Evolutionary conservation across 2,888 invertebrate species (phyloP).

Genomic region (Mythimna vitellina): DNA sequence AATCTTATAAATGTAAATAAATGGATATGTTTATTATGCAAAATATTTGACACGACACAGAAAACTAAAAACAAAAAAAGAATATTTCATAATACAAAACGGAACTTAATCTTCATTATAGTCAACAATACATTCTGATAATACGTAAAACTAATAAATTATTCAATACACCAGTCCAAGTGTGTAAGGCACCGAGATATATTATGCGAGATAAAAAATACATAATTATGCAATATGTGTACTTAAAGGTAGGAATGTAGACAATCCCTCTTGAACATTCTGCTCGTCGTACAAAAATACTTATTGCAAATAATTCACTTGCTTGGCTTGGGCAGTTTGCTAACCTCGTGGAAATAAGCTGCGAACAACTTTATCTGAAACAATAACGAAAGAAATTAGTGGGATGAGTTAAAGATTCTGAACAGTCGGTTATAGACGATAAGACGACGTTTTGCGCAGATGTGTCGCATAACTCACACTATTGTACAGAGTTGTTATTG

Average conservation of each 20-base stretch:
- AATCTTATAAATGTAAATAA: constrained; percentile 21
- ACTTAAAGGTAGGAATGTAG: constrained; percentile 56
- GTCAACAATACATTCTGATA: constrained; percentile 29
- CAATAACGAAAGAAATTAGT: constrained; percentile 59
- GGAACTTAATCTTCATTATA: background rate
- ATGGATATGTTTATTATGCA: constrained; percentile 50
- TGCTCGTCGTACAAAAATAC: constrained; percentile 14
- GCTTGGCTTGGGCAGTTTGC: constrained; percentile 85
- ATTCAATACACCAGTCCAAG: constrained; percentile 10
- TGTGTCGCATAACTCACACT: too few species aligned
- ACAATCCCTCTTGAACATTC: constrained; percentile 29
- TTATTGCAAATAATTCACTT: constrained; percentile 19
- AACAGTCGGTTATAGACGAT: background rate
- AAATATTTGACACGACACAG: constrained; percentile 34
- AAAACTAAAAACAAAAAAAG: constrained; percentile 23
- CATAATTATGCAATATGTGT: constrained; percentile 62
- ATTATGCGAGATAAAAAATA: constrained; percentile 54
- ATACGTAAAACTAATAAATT: constrained; percentile 27
- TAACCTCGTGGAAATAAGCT: constrained; percentile 96
- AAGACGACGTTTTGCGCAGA: too few species aligned
- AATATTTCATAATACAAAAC: constrained; percentile 25
- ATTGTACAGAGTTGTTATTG: too few species aligned
- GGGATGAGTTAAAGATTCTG: background rate
- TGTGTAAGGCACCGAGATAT: constrained; percentile 49
- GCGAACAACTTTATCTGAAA: constrained; percentile 97